Conservation (phyloP, 2,797 vertebrate genomes). For the Petrocephalus schoutedeni region DNA sequence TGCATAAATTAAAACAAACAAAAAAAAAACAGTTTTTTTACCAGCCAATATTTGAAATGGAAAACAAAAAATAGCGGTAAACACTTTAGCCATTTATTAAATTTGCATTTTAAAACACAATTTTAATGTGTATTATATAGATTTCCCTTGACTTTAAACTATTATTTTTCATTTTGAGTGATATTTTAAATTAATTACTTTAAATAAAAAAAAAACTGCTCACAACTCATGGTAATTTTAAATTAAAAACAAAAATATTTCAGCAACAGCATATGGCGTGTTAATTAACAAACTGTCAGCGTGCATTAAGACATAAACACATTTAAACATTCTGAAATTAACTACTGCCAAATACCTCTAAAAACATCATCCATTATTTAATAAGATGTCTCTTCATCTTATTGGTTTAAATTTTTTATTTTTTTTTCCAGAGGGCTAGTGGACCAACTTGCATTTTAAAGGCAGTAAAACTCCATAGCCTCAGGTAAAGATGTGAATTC, state of each 20-base stretch:
- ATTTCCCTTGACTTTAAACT: not conserved
- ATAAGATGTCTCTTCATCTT: not conserved
- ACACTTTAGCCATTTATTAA: not conserved
- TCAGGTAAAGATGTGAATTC: not conserved
- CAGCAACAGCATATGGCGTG: not conserved
- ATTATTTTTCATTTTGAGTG: not conserved
- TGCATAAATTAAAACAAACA: not conserved
- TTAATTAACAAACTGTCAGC: not conserved
- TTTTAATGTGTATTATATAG: not conserved
- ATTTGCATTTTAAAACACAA: not conserved
- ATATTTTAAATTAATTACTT: not conserved
- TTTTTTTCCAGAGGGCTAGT: not conserved
- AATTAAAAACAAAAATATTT: not conserved
- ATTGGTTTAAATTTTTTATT: not conserved
- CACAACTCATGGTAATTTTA: not conserved
- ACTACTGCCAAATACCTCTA: not conserved
- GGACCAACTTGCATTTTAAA: conserved; percentile 7
- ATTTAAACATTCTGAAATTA: not conserved
- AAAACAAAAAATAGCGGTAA: not conserved
- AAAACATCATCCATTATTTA: not conserved
- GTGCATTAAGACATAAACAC: not conserved
- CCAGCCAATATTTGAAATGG: not conserved
- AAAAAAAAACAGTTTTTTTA: not conserved
- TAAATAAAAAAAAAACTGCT: not conserved
- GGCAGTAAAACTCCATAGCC: not conserved